Evolutionary conservation across 2,888 invertebrate genomes (phyloP).

Genomic region (Atrina japonica): DNA sequence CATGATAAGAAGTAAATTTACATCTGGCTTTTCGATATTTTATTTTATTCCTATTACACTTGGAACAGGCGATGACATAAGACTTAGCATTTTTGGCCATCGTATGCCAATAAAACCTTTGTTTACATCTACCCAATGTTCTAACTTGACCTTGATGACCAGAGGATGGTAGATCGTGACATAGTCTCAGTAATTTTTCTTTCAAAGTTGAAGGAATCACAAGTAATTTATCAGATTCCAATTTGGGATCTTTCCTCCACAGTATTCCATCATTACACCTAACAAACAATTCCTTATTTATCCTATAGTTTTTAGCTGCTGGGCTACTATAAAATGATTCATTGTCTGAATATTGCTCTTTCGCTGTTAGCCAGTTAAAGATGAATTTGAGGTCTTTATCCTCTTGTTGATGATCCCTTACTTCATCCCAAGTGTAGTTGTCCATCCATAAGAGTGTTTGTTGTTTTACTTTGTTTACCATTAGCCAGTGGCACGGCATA

Average conservation of each 20-base stretch:
- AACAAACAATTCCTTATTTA: slow-evolving; percentile 8
- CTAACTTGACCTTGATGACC: too few species aligned
- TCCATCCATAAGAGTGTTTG: neutral
- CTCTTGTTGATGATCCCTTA: neutral
- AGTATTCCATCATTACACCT: slow-evolving; percentile 41
- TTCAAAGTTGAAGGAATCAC: too few species aligned
- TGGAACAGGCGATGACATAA: too few species aligned
- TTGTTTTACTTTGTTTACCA: neutral
- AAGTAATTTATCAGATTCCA: too few species aligned
- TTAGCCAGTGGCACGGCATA: slow-evolving; percentile 11
- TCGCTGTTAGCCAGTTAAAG: neutral
- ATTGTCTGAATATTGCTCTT: neutral
- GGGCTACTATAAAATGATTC: neutral
- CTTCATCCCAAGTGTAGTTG: slow-evolving; percentile 1
- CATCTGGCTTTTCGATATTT: too few species aligned
- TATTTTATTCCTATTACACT: too few species aligned
- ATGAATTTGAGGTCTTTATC: slow-evolving; percentile 2
- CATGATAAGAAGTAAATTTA: too few species aligned
- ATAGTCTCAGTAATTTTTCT: too few species aligned
- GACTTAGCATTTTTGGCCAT: too few species aligned
- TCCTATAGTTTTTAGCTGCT: slow-evolving; percentile 28
- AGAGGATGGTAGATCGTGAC: too few species aligned
- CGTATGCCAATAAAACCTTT: too few species aligned
- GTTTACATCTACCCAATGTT: too few species aligned
- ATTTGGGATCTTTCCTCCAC: neutral